Evolutionary conservation across 1,140 invertebrate genomes (phyloP), one percentile per base, ranked within the genome.

Genomic region (Dreissena polymorpha): DNA sequence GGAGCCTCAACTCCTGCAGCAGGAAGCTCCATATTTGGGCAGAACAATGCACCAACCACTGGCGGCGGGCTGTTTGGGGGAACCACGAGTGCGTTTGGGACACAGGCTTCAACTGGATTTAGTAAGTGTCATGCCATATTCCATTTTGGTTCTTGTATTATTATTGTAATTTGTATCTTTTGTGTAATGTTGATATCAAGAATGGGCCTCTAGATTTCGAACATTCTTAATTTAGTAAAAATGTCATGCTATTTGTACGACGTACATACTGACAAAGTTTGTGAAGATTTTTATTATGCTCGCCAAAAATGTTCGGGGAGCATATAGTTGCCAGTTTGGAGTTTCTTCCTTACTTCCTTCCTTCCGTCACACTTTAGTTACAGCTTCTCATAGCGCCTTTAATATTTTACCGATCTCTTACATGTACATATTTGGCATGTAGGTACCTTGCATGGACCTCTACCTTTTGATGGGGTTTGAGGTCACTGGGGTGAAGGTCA

Each of bases 41-140:
- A 76, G 63, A 76, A 1, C 25, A 67, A 60, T 13, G 21, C 74
- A 51, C 27, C 57, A 2, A 16, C 23, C 14, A 50, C 74, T 10
- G 63, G 74, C 12, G 50, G 25, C 27, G 74, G 74, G 13, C 23
- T 76, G n/a, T 75, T 67, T 50, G 72, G 57, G 3, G 71, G 65
- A 53, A 74, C 27, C 68, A 76, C 73, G 14, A 49, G 68, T 74
- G 85, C 86, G 10, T 89, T 89, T 83, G 88, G 88, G 16, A 51
- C 83, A 13, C 78, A 83, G 49, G 12, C 53, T 18, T 18, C 78
- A 39, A 25, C 80, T 39, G 80, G 79, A 68, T 88, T 88, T 73
- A 85, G 83, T 86, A 63, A 74, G 84, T 55, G 18, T 12, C 53
- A n/a, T n/a, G n/a, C n/a, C n/a, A n/a, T n/a, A n/a, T n/a, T n/a